Evolutionary conservation across 2,797 vertebrate genomes (phyloP), one percentile per base, ranked within the genome.

Genomic region (Takifugu rubripes): DNA sequence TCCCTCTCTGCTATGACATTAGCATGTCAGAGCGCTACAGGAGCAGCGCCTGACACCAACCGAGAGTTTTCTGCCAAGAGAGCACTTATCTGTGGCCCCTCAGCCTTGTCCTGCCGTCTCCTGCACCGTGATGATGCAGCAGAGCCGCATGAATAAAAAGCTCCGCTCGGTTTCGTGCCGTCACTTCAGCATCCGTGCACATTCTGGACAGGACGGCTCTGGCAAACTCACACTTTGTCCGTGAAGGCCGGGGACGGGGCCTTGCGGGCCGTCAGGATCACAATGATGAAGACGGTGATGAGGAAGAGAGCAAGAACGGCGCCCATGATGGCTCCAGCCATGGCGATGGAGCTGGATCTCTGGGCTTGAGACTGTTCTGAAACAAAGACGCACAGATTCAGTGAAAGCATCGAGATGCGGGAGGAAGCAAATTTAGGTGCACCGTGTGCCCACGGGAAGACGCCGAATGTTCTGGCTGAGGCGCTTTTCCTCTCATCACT

Each of bases 221-320:
- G 60, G 46, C 26, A 55, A 83, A 95, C 96, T 93, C 88, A 98
- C 96, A 96, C 91, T 95, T 95, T 97, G 84, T 96, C 94, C 25
- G 93, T 85, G 69, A 93, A 94, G 61, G 91, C 69, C 2, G 85
- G 82, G 2, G 92, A 85, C 24, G 91, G 91, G 81, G 90, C 88
- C 74, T 94, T 96, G 79, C 90, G 91, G 29, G 94, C 91, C 1
- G 92, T 93, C 75, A 96, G 74, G 69, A 97, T 89, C 62, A 96
- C 93, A 61, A 93, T 92, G 83, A 93, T 89, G 89, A 96, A 96
- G 87, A 97, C 84, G 0, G 91, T 84, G 60, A 96, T 94, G 84
- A 98, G 93, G 91, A 97, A 95, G 68, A 98, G 92, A 52, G 94
- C 93, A 51, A 98, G 92, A 78, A 96, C 93, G 17, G 94, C 94